These are phyloP conservation scores for Panurus biarmicus DNA, from an alignment of 2,113 vertebrate species.

Conservation along the genomic window DNA sequence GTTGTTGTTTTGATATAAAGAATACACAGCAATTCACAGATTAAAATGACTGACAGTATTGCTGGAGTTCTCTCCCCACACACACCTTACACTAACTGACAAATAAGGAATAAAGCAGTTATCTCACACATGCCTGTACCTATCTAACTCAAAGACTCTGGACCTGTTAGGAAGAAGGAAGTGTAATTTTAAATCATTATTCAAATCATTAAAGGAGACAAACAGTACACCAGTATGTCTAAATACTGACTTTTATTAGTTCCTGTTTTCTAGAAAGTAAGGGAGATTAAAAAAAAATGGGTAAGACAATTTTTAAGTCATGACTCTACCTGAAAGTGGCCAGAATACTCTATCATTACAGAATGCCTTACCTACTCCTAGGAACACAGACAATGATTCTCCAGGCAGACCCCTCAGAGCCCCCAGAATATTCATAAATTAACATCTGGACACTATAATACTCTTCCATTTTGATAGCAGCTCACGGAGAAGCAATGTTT, in stretches of 20 bases:
- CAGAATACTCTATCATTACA: neutral
- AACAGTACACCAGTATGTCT: neutral
- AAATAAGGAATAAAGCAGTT: neutral
- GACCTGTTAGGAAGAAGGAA: neutral
- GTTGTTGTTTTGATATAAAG: neutral
- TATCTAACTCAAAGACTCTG: neutral
- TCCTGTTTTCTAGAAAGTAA: neutral
- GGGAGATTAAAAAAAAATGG: neutral
- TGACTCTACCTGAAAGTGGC: neutral
- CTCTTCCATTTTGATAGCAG: neutral
- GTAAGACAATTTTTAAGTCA: neutral
- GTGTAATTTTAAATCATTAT: neutral
- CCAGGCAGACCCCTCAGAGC: neutral
- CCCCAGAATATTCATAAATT: neutral
- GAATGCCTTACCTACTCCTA: neutral
- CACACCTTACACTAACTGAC: neutral
- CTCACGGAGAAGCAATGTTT: neutral
- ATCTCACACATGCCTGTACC: neutral
- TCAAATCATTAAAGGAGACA: neutral
- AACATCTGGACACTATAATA: neutral
- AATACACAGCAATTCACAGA: neutral
- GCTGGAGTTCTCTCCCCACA: neutral
- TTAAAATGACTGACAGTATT: neutral
- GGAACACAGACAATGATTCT: neutral
- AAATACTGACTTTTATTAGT: neutral